A percentile compares a stretch with the other conserved stretches of the same genome.
Conservation (phyloP, 2,888 invertebrate genomes). For the Stenodema calcarata region DNA sequence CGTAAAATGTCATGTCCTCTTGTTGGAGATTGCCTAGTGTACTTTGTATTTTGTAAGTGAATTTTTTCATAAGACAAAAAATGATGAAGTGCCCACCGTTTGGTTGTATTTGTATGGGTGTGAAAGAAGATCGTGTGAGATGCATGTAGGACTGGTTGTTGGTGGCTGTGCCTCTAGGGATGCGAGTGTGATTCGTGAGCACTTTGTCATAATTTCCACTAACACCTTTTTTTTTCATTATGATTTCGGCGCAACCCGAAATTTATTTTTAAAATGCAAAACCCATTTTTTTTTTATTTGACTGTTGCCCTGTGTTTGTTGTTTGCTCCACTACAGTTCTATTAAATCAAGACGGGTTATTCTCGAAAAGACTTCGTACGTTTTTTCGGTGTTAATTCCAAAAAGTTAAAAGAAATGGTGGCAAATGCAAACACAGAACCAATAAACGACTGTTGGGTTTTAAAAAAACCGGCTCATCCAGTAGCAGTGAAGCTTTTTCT, state of each 20-base stretch:
- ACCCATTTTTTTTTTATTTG: background rate
- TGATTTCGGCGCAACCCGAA: background rate
- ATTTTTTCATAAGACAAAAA: background rate
- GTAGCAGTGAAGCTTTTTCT: slow-evolving; percentile 52
- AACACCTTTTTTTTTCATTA: slow-evolving; percentile 1
- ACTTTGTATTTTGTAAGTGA: background rate
- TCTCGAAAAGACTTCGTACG: background rate
- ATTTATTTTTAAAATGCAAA: background rate
- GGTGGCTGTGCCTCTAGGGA: background rate
- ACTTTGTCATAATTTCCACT: slow-evolving; percentile 31
- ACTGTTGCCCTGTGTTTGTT: slow-evolving; percentile 32
- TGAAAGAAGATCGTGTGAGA: slow-evolving; percentile 5
- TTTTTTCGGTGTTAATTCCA: background rate
- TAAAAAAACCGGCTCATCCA: slow-evolving; percentile 17
- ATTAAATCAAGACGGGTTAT: background rate
- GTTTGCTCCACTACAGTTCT: slow-evolving; percentile 8
- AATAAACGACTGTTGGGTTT: slow-evolving; percentile 12
- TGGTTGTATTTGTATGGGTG: slow-evolving; percentile 21
- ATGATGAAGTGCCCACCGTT: slow-evolving; percentile 40
- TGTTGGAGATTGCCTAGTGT: slow-evolving; percentile 28
- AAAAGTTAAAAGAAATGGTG: background rate
- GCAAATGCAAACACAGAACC: slow-evolving; percentile 37
- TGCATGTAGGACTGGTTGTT: slow-evolving; percentile 23
- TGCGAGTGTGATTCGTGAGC: slow-evolving; percentile 12
- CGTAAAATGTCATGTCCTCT: background rate